Conservation (phyloP, 2,113 vertebrate genomes). For the Rhynchopsitta pachyrhyncha region DNA sequence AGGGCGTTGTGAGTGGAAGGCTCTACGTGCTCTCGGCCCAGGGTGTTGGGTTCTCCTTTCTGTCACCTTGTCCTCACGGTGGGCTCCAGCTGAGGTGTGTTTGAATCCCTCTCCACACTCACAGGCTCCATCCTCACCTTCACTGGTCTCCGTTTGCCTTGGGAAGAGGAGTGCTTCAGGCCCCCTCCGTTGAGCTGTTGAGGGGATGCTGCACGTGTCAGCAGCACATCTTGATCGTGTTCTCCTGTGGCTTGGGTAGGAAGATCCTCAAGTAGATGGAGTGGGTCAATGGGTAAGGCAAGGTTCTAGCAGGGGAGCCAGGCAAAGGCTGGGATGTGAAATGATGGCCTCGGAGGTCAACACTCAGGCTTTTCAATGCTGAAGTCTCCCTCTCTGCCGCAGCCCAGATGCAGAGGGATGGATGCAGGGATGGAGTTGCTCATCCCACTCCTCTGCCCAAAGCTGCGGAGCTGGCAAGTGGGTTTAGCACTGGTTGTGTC, state of each 20-base stretch:
- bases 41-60: not conserved
- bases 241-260: not conserved
- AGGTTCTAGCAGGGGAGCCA: not conserved
- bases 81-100: not conserved
- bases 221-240: rapidly evolving
- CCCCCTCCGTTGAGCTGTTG: rapidly evolving
- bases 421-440: not conserved
- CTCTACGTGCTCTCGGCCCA: rapidly evolving
- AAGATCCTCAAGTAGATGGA: not conserved
- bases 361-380: not conserved
- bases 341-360: too few relatives aligned
- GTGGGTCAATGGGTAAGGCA: not conserved
- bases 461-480: not conserved
- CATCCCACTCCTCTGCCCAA: not conserved
- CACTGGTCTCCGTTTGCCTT: not conserved
- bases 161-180: not conserved
- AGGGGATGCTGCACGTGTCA: not conserved
- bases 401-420: not conserved
- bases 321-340: not conserved
- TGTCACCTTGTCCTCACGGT: not conserved
- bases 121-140: not conserved
- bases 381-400: not conserved
- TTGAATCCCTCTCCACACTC: rapidly evolving
- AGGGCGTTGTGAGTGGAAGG: not conserved
- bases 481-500: not conserved